Evolutionary conservation across 2,888 invertebrate species (phyloP), one percentile per base, ranked within the genome.

Genomic region (Polydrusus tereticollis): DNA sequence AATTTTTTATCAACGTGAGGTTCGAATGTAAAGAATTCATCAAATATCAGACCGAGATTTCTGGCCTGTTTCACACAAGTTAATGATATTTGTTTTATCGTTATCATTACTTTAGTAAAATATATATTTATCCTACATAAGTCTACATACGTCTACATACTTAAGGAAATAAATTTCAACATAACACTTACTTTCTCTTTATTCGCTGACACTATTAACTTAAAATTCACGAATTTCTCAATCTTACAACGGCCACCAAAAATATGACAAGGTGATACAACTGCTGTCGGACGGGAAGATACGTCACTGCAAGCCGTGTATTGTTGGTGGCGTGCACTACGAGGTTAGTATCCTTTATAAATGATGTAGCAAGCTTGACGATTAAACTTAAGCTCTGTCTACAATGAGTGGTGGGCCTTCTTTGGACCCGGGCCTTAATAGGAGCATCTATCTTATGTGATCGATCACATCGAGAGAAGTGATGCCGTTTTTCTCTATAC

Each of bases 241-340:
- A 38, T 14, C 14, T 38, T 1, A 38, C 2, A 38, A 14, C 14
- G 14, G 14, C 38, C 2, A n/a, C 14, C 38, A 14, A 14, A 38
- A 38, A 38, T 38, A 38, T 14, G 14, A 38, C 2, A 14, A 14
- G 38, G 12, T 38, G 14, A 38, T 4, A 1, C 2, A 26, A 57
- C 57, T 29, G 16, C 2, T 4, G 12, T 10, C n/a, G 7, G 16
- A 57, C 26, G 29, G 1, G 10, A 57, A 26, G 14, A 12, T 14
- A 16, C 26, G 57, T 57, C 12, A 16, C 26, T 57, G 29, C 26
- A 57, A 29, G 33, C 29, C 57, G 14, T 57, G 57, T 57, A 33
- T 57, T 57, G 14, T 1, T 57, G 57, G 57, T 57, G 57, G 57
- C 57, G 23, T 57, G 14, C 33, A 57, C 26, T 57, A 57, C 18